These are phyloP conservation scores for Apus apus DNA, from an alignment of 2,113 vertebrate genomes.

Conservation along the genomic window DNA sequence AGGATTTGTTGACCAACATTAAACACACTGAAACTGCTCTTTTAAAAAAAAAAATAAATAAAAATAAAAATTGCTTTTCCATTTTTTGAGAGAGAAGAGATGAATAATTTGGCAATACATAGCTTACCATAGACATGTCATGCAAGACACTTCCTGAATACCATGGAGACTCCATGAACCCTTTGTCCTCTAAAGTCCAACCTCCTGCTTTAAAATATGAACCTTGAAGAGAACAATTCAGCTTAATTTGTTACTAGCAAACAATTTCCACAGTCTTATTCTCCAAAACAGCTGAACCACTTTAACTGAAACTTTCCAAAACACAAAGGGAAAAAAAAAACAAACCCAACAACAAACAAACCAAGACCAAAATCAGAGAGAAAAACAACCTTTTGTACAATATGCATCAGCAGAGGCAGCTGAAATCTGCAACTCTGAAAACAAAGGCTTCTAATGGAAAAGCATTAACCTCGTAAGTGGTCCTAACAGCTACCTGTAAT, in stretches of 20 bases:
- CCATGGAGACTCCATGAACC: neutral
- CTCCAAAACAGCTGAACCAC: conserved; percentile 1
- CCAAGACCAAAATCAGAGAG: neutral
- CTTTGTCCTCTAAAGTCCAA: neutral
- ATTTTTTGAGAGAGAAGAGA: neutral
- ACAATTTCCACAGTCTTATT: neutral
- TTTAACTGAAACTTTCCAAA: conserved; percentile 36
- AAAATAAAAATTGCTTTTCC: neutral
- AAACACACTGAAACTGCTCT: neutral
- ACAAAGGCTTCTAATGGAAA: neutral
- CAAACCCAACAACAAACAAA: neutral
- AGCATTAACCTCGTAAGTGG: neutral
- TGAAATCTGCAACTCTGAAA: neutral
- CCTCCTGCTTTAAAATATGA: neutral
- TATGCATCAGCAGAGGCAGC: neutral
- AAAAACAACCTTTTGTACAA: neutral
- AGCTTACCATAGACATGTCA: neutral
- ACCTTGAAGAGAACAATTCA: conserved; percentile 1
- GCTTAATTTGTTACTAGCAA: conserved; percentile 23
- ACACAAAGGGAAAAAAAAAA: neutral
- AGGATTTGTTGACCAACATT: neutral
- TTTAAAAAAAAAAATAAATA: too few species aligned
- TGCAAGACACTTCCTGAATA: neutral
- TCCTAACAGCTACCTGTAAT: neutral
- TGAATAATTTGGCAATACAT: neutral